These are phyloP conservation scores for Phymorhynchus buccinoides DNA, from an alignment of 1,140 invertebrate genomes.

Conservation along the genomic window DNA sequence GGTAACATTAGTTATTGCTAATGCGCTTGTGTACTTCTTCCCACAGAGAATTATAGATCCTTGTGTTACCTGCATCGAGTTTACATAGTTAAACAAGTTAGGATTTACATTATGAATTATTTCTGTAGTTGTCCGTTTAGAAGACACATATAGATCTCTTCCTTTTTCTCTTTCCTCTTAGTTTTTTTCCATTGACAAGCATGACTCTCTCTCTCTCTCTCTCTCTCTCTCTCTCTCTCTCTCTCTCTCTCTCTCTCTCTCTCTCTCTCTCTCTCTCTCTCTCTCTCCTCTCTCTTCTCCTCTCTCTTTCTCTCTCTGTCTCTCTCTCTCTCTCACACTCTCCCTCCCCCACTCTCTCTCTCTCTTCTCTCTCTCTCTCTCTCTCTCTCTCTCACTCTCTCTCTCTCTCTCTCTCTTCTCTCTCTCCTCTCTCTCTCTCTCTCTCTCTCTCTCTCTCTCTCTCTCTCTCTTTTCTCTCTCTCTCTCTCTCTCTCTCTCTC, in stretches of 20 bases:
- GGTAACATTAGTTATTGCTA: no score
- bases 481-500: neutral
- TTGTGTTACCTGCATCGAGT: no score
- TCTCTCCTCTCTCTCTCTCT: neutral
- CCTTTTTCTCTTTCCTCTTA: constrained; percentile 3
- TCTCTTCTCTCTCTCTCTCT: constrained; percentile 6
- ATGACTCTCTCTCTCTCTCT: no score
- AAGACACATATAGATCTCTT: no score
- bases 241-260: neutral
- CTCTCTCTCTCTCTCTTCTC: neutral
- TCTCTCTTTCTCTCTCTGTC: neutral
- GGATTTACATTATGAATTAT: no score
- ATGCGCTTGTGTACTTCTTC: no score
- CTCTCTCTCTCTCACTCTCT: neutral
- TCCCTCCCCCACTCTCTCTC: neutral
- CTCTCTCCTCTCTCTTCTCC: neutral
- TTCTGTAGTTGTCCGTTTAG: no score
- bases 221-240: constrained; percentile 19
- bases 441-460: neutral
- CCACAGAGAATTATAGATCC: no score
- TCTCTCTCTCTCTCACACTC: neutral
- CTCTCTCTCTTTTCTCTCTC: neutral
- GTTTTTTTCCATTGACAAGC: neutral
- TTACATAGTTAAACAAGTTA: no score
- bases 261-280: neutral